These are phyloP conservation scores for Hippasteria phrygiana DNA, from an alignment of 53 echinoderm and acorn worm genomes.

Conservation along the genomic window DNA sequence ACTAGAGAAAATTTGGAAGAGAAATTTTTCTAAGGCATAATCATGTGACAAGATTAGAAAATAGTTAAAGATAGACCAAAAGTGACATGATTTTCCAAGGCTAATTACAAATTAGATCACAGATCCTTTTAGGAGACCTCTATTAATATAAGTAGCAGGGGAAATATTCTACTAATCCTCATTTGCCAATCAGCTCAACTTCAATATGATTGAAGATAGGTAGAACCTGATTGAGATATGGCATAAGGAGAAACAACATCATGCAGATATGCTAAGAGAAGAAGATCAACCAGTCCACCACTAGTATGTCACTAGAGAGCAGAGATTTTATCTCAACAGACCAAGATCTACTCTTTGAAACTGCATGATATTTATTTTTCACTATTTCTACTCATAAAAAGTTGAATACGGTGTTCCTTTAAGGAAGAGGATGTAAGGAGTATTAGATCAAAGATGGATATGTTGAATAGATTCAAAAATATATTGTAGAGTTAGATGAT, in stretches of 20 bases:
- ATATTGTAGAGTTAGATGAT: not conserved
- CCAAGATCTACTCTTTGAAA: not conserved
- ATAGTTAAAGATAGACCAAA: no score
- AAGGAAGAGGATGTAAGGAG: not conserved
- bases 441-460: not conserved
- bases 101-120: no score
- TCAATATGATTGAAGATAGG: constrained; percentile 2
- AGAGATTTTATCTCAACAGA: not conserved
- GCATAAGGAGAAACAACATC: not conserved
- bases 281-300: not conserved
- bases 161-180: not conserved
- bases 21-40: no score
- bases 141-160: not conserved
- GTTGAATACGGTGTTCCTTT: not conserved
- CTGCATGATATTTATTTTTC: not conserved
- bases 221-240: not conserved
- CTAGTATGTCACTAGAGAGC: constrained; percentile 6
- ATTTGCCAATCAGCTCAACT: not conserved
- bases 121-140: no score
- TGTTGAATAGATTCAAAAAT: not conserved
- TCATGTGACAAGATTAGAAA: no score
- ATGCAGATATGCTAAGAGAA: no score
- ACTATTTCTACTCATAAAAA: not conserved
- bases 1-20: no score
- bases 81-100: no score